These are phyloP conservation scores for Dorcus hopei DNA, from an alignment of 2,888 invertebrate species.

Conservation along the genomic window DNA sequence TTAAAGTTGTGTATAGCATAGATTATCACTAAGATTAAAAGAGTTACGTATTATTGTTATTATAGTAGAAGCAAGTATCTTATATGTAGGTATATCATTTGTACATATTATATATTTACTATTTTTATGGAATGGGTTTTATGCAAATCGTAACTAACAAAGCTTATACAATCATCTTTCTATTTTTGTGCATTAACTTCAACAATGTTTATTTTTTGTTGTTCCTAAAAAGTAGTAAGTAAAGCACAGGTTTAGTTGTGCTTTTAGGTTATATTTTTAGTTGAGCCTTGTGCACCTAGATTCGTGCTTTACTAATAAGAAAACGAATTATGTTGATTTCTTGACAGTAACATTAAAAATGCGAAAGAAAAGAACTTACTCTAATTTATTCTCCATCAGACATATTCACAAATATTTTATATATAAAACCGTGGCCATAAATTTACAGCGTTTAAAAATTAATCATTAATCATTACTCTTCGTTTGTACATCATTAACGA, in stretches of 20 bases:
- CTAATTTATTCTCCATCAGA: not conserved
- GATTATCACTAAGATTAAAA: slow-evolving; percentile 18
- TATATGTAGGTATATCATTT: slow-evolving; percentile 1
- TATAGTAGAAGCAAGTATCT: not conserved
- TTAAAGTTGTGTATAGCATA: slow-evolving; percentile 27
- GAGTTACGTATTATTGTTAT: not conserved
- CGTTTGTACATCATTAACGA: not conserved
- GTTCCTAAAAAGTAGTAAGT: no score
- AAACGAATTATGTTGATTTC: no score
- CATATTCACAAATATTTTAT: not conserved
- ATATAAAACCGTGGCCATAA: not conserved
- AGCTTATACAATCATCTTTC: no score
- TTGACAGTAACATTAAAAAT: no score
- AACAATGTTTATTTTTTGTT: no score
- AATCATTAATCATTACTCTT: not conserved
- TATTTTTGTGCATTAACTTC: not conserved
- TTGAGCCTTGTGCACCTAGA: no score
- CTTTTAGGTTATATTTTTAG: no score
- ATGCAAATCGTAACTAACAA: not conserved
- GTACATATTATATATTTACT: slow-evolving; percentile 3
- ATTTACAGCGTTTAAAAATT: not conserved
- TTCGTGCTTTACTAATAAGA: no score
- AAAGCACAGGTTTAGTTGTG: no score
- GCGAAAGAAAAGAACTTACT: not conserved
- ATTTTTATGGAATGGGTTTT: not conserved